Evolutionary conservation across 2,113 vertebrate genomes (phyloP), one percentile per base, ranked within the genome.

Genomic region (Rhinolophus sinicus): DNA sequence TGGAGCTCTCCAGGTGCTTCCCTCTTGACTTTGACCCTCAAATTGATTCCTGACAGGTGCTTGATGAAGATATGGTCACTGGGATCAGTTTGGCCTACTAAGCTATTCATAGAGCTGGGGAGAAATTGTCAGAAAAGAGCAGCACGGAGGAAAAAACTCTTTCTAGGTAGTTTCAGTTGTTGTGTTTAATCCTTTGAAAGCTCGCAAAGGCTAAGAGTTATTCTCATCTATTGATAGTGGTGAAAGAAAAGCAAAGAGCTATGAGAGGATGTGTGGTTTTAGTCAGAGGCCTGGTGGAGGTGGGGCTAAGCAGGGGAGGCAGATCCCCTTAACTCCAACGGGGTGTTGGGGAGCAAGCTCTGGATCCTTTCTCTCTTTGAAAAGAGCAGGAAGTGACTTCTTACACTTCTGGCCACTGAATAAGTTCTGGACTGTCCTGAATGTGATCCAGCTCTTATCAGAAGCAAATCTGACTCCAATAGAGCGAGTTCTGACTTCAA

Each of bases 181-280:
- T 58, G 40, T 47, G 26, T 93, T 97, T 82, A 90, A 88, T 95
- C 44, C 56, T 93, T 92, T 94, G 69, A 95, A 85, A 94, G 80
- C 26, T 44, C 6, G 0, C 18, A 81, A 24, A 58, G 82, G 33
- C 87, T 8, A 50, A 81, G 92, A 54, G 21, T 93, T 88, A n/a
- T 95, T 92, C 69, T 93, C 44, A 8, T 82, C 82, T 95, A 62
- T 86, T 84, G 92, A 50, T 62, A 84, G 54, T 54, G 40, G n/a
- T 72, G 73, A 93, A 86, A 77, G 35, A 80, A 65, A 89, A 94
- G 26, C 44, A 47, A 35, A 62, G 75, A 64, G 33, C 30, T 50
- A 3, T 24, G 38, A 85, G 86, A 8, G 14, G 12, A 64, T 47
- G n/a, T 24, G 26, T 67, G 15, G 52, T 76, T 8, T 40, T 76